phyloP scores from a whole-genome alignment of 2,888 invertebrate genomes.

The Callyntrura guangdongensis region DNA sequence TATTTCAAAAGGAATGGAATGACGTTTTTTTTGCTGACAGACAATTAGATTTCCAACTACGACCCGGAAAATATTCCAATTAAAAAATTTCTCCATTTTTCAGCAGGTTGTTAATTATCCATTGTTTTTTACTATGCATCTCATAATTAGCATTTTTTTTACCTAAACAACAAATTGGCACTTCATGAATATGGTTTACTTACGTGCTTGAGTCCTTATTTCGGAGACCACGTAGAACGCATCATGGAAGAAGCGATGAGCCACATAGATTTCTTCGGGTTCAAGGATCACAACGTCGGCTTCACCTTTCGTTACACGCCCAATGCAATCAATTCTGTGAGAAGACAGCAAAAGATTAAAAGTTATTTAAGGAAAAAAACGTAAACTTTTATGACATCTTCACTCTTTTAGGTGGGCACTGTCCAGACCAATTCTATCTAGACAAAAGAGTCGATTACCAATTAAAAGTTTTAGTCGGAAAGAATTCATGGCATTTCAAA shows the following conservation, averaged over 20 bases:
- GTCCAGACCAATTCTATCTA: not conserved
- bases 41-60: not conserved
- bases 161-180: not conserved
- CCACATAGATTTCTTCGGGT: conserved; percentile 94
- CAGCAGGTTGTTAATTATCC: not conserved
- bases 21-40: not conserved
- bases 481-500: not conserved
- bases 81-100: not conserved
- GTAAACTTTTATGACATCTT: conserved; percentile 31
- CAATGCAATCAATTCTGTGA: conserved; percentile 92
- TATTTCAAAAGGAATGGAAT: not conserved
- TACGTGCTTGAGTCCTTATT: conserved; percentile 92
- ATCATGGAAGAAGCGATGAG: conserved; percentile 87
- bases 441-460: not conserved
- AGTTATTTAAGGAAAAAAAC: not conserved
- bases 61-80: not conserved
- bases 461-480: not conserved
- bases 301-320: conserved; percentile 90
- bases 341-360: conserved; percentile 15
- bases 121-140: not conserved
- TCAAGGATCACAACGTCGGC: conserved; percentile 94
- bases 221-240: conserved; percentile 92
- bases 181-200: conserved; percentile 74
- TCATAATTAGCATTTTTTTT: not conserved
- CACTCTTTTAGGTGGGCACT: not conserved